Conservation (phyloP, 2,113 vertebrate genomes). For the Talpa occidentalis region DNA sequence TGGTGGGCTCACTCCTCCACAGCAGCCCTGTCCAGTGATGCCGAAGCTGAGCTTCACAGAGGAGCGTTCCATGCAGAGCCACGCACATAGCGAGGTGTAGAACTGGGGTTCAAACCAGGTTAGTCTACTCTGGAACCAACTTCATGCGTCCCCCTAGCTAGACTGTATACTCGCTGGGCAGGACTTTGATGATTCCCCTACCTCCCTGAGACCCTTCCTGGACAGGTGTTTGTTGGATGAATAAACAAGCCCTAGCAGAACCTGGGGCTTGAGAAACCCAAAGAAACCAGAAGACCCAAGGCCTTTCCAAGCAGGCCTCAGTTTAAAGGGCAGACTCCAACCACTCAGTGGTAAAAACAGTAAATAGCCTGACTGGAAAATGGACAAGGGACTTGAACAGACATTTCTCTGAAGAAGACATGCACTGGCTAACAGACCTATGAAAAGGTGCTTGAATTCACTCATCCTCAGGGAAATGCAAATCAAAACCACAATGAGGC, state of each 20-base stretch:
- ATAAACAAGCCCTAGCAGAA: background rate
- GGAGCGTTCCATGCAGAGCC: background rate
- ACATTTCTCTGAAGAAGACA: background rate
- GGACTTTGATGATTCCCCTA: background rate
- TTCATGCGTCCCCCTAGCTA: background rate
- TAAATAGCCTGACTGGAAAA: background rate
- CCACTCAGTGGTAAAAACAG: background rate
- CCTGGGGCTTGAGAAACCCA: background rate
- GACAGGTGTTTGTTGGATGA: background rate
- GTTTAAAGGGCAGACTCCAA: background rate
- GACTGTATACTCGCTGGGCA: accelerated
- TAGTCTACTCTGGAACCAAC: background rate
- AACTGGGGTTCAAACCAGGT: background rate
- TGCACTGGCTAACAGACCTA: background rate
- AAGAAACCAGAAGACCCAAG: background rate
- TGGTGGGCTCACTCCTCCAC: accelerated
- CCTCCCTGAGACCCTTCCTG: background rate
- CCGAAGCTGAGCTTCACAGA: background rate
- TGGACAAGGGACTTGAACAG: background rate
- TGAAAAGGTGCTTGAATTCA: background rate
- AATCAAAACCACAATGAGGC: background rate
- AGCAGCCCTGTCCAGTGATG: background rate
- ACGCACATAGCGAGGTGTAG: background rate
- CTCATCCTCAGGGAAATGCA: background rate
- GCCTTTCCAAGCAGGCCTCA: background rate